Conservation (phyloP, 2,797 vertebrate genomes). For the Xyrichtys novacula region DNA sequence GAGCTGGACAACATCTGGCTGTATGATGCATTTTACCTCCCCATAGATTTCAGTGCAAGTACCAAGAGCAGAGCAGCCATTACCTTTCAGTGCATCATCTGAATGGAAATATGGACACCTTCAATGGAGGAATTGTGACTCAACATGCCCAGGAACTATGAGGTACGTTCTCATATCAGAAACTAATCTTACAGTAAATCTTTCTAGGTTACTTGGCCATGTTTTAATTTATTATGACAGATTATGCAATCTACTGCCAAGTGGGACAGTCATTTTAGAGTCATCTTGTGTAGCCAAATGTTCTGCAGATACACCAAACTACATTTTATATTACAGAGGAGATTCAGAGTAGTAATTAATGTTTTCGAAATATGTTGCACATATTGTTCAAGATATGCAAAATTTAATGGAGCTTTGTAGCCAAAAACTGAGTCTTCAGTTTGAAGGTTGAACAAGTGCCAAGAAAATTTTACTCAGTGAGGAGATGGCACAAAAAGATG, state of each 20-base stretch:
- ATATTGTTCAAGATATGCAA: neutral
- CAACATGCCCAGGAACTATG: slow-evolving; percentile 89
- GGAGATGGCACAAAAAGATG: neutral
- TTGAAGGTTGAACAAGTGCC: too few relatives aligned
- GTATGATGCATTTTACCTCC: slow-evolving; percentile 76
- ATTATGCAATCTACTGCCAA: neutral
- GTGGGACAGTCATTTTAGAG: neutral
- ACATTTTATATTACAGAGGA: neutral
- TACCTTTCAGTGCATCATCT: slow-evolving; percentile 69
- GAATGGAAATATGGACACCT: slow-evolving; percentile 85
- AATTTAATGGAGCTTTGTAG: neutral
- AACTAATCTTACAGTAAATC: neutral
- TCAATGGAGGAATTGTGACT: slow-evolving; percentile 77
- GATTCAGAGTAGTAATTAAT: neutral
- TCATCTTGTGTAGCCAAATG: slow-evolving; percentile 3
- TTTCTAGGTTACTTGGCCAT: neutral
- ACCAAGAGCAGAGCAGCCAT: slow-evolving; percentile 60
- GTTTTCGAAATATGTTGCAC: neutral
- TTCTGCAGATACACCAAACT: neutral
- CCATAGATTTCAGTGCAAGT: slow-evolving; percentile 49
- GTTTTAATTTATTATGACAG: slow-evolving; percentile 3
- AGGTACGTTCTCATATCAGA: slow-evolving; percentile 67
- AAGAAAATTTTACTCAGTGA: neutral
- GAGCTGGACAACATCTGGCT: slow-evolving; percentile 57
- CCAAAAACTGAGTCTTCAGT: neutral